These are phyloP conservation scores for Piaya cayana DNA, from an alignment of 2,113 vertebrate genomes.

Conservation along the genomic window DNA sequence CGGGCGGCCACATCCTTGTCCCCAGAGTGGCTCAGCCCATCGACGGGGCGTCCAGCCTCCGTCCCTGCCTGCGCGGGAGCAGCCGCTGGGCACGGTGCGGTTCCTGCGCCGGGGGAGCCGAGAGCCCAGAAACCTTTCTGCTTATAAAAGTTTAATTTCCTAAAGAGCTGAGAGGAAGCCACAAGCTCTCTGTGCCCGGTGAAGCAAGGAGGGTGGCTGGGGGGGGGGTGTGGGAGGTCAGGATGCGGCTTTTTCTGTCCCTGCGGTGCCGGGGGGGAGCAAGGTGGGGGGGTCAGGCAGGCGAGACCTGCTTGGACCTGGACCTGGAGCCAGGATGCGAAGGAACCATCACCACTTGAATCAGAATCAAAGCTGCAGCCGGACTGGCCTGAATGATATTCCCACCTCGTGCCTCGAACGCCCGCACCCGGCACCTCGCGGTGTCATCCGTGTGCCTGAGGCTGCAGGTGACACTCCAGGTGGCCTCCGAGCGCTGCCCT, in stretches of 20 bases:
- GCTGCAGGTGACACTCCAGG: background rate
- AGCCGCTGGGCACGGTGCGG: background rate
- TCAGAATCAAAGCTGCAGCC: background rate
- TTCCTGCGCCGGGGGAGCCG: background rate
- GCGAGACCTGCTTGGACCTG: background rate
- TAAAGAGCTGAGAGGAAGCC: conserved; percentile 66
- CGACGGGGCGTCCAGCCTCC: background rate
- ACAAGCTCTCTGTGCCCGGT: conserved; percentile 9
- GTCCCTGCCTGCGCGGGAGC: background rate
- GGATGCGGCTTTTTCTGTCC: conserved; percentile 50
- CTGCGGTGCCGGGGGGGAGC: background rate
- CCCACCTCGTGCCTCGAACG: background rate
- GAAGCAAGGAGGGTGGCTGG: background rate
- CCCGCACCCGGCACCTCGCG: rapidly evolving
- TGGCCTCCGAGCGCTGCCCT: background rate
- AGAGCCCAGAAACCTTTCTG: conserved; percentile 63
- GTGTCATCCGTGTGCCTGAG: background rate
- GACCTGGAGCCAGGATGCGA: rapidly evolving
- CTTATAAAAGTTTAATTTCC: conserved; percentile 73
- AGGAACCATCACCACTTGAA: rapidly evolving
- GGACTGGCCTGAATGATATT: background rate
- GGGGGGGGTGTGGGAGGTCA: background rate
- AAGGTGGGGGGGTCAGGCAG: background rate
- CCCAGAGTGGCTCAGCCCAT: background rate
- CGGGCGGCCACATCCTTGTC: background rate